Base-by-base conservation (phyloP, 2,888 invertebrate genomes). In the Brachynemurus nebulosus region DNA sequence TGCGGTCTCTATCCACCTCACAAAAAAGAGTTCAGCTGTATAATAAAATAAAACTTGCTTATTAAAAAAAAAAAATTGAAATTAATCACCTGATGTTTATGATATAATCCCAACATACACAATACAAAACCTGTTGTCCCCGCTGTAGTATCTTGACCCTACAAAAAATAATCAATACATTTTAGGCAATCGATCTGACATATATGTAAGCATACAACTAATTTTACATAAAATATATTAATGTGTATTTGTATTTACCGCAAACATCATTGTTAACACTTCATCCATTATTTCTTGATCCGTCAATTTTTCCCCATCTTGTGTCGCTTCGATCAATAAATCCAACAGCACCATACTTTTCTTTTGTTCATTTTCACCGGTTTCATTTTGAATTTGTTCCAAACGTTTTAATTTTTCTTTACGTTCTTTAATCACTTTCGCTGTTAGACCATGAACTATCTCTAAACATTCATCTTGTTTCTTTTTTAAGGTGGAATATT, bases 111-210 rank as follows among this genome's bases (percentile, higher is more conserved):
- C 11, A 57, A 42, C 21, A 56, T 38, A 42, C 54, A 53, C 27
- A 57, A 38, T n/a, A 50, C 49, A 45, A 56, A 57, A 17, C 54
- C 52, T 23, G 55, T 49, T 2, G 54, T 49, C 2, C 50, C 52
- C 9, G 53, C 52, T 12, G 54, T 56, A 9, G 57, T 57, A 43
- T 57, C 55, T 45, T 57, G 57, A 5, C 55, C 57, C 57, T 57
- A 33, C 45, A 48, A 45, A 21, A n/a, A n/a, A n/a, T n/a, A n/a
- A n/a, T n/a, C n/a, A n/a, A n/a, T n/a, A n/a, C n/a, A n/a, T n/a
- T n/a, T n/a, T n/a, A 30, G 5, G 27, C 7, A 16, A 35, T 21
- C 2, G 12, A 12, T 4, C 30, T n/a, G 3, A 30, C 12, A 30
- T 30, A 30, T 30, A 30, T 30, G 12, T 30, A 30, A 12, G 12